phyloP scores from a whole-genome alignment of 2,113 vertebrate genomes.

The Montifringilla adamsi region DNA sequence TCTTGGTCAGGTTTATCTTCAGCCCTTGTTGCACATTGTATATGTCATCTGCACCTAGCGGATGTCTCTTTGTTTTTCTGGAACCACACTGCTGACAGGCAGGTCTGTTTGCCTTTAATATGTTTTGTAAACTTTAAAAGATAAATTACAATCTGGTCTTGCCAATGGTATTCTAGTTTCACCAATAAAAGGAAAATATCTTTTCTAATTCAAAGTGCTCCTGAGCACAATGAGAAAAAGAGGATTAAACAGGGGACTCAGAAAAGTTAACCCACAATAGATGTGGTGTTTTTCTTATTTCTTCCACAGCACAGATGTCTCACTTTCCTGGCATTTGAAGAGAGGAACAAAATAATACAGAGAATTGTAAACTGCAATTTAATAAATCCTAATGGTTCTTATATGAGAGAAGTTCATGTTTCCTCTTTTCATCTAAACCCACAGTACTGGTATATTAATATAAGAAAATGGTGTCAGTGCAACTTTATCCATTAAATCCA shows the following conservation, averaged over 20 bases:
- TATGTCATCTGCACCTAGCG: background rate
- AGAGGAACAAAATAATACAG: background rate
- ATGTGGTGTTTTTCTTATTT: background rate
- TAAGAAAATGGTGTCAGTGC: background rate
- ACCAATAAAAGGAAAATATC: background rate
- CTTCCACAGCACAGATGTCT: background rate
- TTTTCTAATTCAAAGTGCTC: background rate
- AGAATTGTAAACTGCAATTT: background rate
- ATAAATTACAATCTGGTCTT: background rate
- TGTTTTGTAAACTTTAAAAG: background rate
- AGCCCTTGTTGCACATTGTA: background rate
- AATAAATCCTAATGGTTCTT: background rate
- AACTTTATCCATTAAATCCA: background rate
- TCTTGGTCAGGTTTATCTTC: background rate
- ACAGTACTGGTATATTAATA: background rate
- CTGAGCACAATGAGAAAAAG: background rate
- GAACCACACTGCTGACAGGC: background rate
- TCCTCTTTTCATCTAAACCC: background rate
- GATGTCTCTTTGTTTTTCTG: background rate
- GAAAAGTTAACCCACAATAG: background rate
- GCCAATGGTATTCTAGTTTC: background rate
- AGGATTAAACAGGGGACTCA: background rate
- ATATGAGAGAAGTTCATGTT: rapidly evolving
- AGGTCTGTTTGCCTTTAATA: background rate
- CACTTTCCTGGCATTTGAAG: background rate